These are phyloP conservation scores for Ammodytes dubius DNA, from an alignment of 2,113 vertebrate species.

Conservation along the genomic window DNA sequence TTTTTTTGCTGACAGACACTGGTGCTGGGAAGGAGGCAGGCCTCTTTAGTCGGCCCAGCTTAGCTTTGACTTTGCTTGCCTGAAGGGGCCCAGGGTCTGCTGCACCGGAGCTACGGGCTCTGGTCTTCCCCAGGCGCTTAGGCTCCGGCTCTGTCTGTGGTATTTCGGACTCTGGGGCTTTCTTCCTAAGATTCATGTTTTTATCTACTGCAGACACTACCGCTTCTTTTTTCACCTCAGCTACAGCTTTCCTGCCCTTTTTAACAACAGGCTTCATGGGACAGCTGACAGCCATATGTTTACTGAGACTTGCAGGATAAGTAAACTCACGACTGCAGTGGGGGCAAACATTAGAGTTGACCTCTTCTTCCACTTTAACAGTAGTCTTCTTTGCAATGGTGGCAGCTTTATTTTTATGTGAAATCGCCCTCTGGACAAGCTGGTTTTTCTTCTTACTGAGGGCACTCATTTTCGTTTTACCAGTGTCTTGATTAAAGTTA, in stretches of 20 bases:
- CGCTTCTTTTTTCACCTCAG: constrained; percentile 85
- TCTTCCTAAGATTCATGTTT: constrained; percentile 84
- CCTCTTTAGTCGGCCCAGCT: constrained; percentile 84
- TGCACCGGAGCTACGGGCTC: constrained; percentile 90
- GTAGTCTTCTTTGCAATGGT: constrained; percentile 87
- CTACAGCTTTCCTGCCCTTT: constrained; percentile 85
- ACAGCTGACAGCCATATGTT: constrained; percentile 93
- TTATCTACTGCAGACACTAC: constrained; percentile 76
- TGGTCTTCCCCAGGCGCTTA: constrained; percentile 89
- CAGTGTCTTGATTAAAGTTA: constrained; percentile 91
- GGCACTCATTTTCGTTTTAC: constrained; percentile 91
- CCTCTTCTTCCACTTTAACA: constrained; percentile 77
- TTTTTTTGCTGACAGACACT: constrained; percentile 84
- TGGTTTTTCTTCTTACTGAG: constrained; percentile 96
- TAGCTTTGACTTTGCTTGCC: constrained; percentile 83
- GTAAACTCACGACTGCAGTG: constrained; percentile 95
- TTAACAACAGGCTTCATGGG: constrained; percentile 91
- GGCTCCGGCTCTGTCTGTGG: constrained; percentile 84
- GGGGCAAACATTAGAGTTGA: constrained; percentile 90
- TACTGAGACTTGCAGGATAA: constrained; percentile 93
- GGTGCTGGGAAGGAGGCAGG: constrained; percentile 74
- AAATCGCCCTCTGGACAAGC: constrained; percentile 95
- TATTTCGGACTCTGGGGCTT: constrained; percentile 88
- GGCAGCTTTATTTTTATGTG: constrained; percentile 91
- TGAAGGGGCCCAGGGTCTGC: constrained; percentile 76